Evolutionary conservation across 2,888 invertebrate genomes (phyloP).

Genomic region (Archips xylosteana): DNA sequence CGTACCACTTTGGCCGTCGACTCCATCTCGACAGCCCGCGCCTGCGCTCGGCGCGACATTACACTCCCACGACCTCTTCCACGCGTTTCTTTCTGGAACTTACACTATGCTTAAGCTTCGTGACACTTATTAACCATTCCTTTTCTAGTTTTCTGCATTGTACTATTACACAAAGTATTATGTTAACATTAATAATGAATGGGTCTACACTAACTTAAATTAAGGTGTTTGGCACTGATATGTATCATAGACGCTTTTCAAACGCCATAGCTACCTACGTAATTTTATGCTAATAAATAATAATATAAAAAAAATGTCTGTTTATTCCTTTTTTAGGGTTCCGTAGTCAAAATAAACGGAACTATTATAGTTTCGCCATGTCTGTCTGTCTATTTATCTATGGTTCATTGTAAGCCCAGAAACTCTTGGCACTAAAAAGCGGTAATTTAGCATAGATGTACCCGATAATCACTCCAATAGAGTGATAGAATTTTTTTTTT

Average conservation of each 20-base stretch:
- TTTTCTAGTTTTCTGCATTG: conserved; percentile 30
- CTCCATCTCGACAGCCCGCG: conserved; percentile 17
- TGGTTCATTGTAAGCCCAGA: no score
- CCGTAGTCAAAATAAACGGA: no score
- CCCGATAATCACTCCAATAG: no score
- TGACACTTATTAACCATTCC: conserved; percentile 22
- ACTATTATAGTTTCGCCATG: no score
- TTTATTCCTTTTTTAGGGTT: not conserved
- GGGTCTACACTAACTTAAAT: conserved; percentile 33
- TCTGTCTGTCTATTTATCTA: no score
- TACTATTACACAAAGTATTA: conserved; percentile 12
- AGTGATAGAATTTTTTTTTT: no score
- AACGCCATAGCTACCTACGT: conserved; percentile 27
- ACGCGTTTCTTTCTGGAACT: conserved; percentile 25
- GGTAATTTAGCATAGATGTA: no score
- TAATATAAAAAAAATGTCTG: not conserved
- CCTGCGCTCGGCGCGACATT: conserved; percentile 7
- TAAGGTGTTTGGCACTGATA: conserved; percentile 40
- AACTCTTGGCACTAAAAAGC: no score
- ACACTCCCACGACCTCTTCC: conserved; percentile 17
- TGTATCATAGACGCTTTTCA: conserved; percentile 52
- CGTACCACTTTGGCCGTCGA: conserved; percentile 34
- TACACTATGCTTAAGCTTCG: conserved; percentile 39
- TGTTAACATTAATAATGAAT: conserved; percentile 22
- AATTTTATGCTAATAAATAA: conserved; percentile 8